Evolutionary conservation across 2,113 vertebrate genomes (phyloP).

Genomic region (rabbit (Oryctolagus cuniculus)): DNA sequence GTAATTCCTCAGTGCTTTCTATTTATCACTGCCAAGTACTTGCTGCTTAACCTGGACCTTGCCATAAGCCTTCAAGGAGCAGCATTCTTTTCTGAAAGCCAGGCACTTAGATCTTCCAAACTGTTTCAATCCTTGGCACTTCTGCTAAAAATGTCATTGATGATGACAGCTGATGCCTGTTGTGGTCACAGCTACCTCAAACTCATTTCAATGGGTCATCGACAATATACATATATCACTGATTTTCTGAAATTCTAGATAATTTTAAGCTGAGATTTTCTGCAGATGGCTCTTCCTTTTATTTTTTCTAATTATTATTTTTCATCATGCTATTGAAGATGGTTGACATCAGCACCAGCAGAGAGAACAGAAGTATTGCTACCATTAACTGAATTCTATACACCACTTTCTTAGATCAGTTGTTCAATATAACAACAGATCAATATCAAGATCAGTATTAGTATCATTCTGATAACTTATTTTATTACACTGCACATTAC

Average conservation of each 20-base stretch:
- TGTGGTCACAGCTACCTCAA: not conserved
- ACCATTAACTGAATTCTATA: not conserved
- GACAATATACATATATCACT: not conserved
- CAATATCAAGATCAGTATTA: not conserved
- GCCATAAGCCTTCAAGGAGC: not conserved
- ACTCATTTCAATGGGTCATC: not conserved
- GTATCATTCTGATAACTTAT: not conserved
- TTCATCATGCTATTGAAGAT: not conserved
- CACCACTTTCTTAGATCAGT: not conserved
- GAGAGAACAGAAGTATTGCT: not conserved
- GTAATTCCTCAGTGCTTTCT: not conserved
- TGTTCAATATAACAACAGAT: not conserved
- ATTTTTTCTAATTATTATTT: not conserved
- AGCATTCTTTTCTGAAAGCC: not conserved
- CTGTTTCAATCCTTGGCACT: not conserved
- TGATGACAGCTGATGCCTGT: not conserved
- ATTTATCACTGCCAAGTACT: conserved; percentile 9
- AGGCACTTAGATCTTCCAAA: conserved; percentile 33
- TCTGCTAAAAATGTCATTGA: conserved; percentile 33
- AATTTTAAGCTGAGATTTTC: not conserved
- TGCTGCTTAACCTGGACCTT: conserved; percentile 52
- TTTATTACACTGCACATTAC: not conserved
- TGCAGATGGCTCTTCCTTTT: not conserved
- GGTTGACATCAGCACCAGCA: not conserved
- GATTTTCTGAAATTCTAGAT: not conserved